Base-by-base conservation (phyloP, 2,797 vertebrate genomes). In the Sebastes diploproa region DNA sequence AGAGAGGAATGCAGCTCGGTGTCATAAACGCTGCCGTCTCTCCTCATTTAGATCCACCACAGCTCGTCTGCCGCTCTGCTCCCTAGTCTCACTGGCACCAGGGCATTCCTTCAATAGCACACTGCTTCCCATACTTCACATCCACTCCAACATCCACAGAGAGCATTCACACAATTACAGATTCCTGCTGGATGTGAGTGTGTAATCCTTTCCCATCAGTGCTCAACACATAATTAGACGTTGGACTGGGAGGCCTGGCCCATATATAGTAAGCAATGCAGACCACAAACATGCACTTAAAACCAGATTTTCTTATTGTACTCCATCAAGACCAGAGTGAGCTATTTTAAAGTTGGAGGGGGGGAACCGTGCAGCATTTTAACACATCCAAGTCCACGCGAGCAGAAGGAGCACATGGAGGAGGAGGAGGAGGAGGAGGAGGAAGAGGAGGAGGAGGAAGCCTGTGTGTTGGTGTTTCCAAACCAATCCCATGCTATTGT, bases 161-260 rank as follows among this genome's bases (percentile, higher is more conserved):
- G 85, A 66, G 55, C 62, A 77, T 91, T 94, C 88, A 88, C 87
- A 90, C 94, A 95, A 94, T 94, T 94, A 93, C 92, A 95, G 92
- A 95, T 93, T 90, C 85, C 86, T 87, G 80, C 87, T 93, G 82
- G 65, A 88, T 88, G 88, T 74, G 74, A 72, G 81, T 88, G 78
- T 81, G 86, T 86, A 86, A 90, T 92, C 85, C 86, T 86, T 93
- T 93, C 91, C 92, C 93, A 94, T 93, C 94, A 93, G 87, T 1
- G 60, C 87, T 83, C 86, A 92, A 92, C 92, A 91, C 92, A 94
- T 95, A 94, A 94, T 95, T 94, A 94, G 92, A 94, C 74, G 94
- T 92, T 94, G 89, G 90, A 91, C 86, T 88, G 64, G 74, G 88
- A 93, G 78, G 78, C 81, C 59, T n/a, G 42, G 80, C 80, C 93